phyloP scores from a whole-genome alignment of 1,140 invertebrate genomes.

The Drosophila nikananu region DNA sequence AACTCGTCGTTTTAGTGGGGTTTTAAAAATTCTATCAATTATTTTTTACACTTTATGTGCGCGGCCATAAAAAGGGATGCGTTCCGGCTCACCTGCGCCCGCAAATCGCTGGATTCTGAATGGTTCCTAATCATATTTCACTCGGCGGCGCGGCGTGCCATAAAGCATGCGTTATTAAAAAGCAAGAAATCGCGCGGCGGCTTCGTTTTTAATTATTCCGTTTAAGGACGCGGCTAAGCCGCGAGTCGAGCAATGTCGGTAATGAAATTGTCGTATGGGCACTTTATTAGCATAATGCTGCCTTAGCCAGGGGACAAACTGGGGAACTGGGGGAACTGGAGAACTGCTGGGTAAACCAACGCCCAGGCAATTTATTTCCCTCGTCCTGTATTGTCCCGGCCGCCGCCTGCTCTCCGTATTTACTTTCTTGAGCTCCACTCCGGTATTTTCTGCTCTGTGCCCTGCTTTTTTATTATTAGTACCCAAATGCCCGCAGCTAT shows the following conservation, averaged over 20 bases:
- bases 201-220: conserved; percentile 69
- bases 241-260: conserved; percentile 27
- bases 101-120: conserved; percentile 18
- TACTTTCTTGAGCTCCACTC: conserved; percentile 46
- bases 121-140: conserved; percentile 35
- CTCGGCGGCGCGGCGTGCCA: conserved; percentile 13
- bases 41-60: conserved; percentile 69
- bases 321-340: not conserved
- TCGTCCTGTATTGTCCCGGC: not conserved
- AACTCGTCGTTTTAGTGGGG: conserved; percentile 48
- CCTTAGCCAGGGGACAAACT: conserved; percentile 28
- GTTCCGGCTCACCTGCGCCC: conserved; percentile 41
- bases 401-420: conserved; percentile 24
- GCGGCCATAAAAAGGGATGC: conserved; percentile 54
- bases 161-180: conserved; percentile 59
- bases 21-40: conserved; percentile 83
- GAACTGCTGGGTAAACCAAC: conserved; percentile 24
- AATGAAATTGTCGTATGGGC: conserved; percentile 76
- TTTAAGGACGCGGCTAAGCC: conserved; percentile 46
- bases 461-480: conserved; percentile 63
- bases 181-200: conserved; percentile 22
- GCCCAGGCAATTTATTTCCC: conserved; percentile 59
- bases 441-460: conserved; percentile 29
- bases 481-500: conserved; percentile 75
- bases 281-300: conserved; percentile 76